These are phyloP conservation scores for Phyllotreta cruciferae DNA, from an alignment of 2,888 invertebrate genomes.

Conservation along the genomic window DNA sequence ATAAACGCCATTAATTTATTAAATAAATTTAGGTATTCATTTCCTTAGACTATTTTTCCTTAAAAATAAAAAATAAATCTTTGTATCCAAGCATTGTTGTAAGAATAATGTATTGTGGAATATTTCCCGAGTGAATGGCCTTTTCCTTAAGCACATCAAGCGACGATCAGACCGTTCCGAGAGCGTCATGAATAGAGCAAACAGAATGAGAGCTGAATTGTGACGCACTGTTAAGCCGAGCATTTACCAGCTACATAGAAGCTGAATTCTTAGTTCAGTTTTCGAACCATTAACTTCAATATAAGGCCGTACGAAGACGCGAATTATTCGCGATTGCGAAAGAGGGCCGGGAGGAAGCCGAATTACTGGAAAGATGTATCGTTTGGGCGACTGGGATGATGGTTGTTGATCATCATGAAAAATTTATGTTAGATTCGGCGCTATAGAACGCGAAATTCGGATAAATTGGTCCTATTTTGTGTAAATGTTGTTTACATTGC, in stretches of 20 bases:
- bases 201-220: not conserved
- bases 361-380: slow-evolving; percentile 11
- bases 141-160: no score
- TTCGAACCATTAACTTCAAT: slow-evolving; percentile 17
- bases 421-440: slow-evolving; percentile 11
- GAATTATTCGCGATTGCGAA: slow-evolving; percentile 14
- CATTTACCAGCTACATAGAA: slow-evolving; percentile 15
- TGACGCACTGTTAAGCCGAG: slow-evolving; percentile 13
- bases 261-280: slow-evolving; percentile 13
- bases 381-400: not conserved
- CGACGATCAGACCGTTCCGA: not conserved
- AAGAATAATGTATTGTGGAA: no score
- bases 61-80: no score
- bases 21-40: no score
- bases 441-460: slow-evolving; percentile 5
- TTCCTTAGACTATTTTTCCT: no score
- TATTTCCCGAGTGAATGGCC: no score
- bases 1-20: no score
- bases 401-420: slow-evolving; percentile 7
- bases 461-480: slow-evolving; percentile 7
- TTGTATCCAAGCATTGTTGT: no score
- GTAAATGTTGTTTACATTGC: slow-evolving; percentile 4
- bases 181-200: slow-evolving; percentile 12
- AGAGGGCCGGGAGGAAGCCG: not conserved
- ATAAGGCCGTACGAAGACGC: slow-evolving; percentile 16